These are phyloP conservation scores for Heliconius ismenius DNA, from an alignment of 2,888 invertebrate species.

Conservation along the genomic window DNA sequence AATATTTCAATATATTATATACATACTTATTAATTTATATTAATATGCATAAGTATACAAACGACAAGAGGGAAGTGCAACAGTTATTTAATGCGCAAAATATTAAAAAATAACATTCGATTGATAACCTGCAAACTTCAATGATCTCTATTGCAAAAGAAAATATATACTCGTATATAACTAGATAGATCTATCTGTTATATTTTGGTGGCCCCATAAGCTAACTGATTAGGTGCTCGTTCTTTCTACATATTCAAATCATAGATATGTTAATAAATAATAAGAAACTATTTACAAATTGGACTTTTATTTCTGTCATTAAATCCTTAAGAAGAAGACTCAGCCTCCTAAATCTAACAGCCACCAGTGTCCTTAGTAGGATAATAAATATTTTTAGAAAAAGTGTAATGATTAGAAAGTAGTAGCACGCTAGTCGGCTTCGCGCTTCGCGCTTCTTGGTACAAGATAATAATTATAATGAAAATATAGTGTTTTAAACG, in stretches of 20 bases:
- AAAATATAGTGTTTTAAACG: neutral
- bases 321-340: neutral
- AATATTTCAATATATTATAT: neutral
- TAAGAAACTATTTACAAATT: slow-evolving; percentile 20
- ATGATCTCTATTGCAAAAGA: slow-evolving; percentile 2
- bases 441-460: neutral
- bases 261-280: slow-evolving; percentile 6
- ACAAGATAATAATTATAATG: neutral
- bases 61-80: neutral
- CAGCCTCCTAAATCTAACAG: neutral
- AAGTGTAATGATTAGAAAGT: neutral
- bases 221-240: slow-evolving; percentile 10
- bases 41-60: neutral
- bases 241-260: slow-evolving; percentile 11
- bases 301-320: neutral
- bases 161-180: neutral
- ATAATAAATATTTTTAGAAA: neutral
- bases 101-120: neutral
- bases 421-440: neutral
- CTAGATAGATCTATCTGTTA: neutral
- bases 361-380: neutral
- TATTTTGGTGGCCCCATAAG: neutral
- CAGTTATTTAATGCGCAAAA: neutral
- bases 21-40: slow-evolving; percentile 1
- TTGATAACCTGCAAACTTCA: neutral